Percentiles rank a stretch among this genome's conserved stretches.
These are phyloP conservation scores for Araneus ventricosus DNA, from an alignment of 1,140 invertebrate species.

Conservation along the genomic window DNA sequence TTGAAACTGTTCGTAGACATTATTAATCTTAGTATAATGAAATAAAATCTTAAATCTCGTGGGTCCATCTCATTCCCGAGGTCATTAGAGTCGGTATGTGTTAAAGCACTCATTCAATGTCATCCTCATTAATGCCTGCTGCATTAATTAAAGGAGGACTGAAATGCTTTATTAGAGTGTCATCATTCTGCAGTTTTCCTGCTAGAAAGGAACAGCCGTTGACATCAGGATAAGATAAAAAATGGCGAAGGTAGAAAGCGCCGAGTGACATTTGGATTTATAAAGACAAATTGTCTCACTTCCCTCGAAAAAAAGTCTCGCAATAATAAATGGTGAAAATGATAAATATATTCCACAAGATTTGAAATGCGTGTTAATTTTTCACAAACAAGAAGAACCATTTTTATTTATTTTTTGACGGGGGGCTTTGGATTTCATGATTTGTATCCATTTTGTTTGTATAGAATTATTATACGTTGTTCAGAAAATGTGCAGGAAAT, in stretches of 20 bases:
- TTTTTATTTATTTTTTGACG: no score
- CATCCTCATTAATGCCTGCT: not conserved
- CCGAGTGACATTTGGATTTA: not conserved
- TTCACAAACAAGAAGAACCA: not conserved
- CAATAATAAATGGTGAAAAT: not conserved
- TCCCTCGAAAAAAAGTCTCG: not conserved
- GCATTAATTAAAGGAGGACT: not conserved
- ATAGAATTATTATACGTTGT: no score
- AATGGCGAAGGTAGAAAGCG: not conserved
- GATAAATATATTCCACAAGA: not conserved
- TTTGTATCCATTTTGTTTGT: no score
- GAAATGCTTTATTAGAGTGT: not conserved
- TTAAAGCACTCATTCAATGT: not conserved
- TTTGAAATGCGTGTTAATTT: not conserved
- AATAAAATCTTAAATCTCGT: not conserved
- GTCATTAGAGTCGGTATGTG: not conserved
- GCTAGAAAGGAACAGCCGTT: not conserved
- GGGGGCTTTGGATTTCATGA: no score
- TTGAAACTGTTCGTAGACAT: no score
- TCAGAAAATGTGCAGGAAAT: no score
- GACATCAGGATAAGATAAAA: not conserved
- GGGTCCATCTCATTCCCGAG: not conserved
- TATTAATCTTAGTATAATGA: not conserved
- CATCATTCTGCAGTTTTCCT: not conserved
- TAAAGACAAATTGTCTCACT: slow-evolving; percentile 5